A percentile compares a stretch with the other conserved stretches of the same genome.
phyloP scores from a whole-genome alignment of 2,888 invertebrate species.

The Pimpla rufipes region DNA sequence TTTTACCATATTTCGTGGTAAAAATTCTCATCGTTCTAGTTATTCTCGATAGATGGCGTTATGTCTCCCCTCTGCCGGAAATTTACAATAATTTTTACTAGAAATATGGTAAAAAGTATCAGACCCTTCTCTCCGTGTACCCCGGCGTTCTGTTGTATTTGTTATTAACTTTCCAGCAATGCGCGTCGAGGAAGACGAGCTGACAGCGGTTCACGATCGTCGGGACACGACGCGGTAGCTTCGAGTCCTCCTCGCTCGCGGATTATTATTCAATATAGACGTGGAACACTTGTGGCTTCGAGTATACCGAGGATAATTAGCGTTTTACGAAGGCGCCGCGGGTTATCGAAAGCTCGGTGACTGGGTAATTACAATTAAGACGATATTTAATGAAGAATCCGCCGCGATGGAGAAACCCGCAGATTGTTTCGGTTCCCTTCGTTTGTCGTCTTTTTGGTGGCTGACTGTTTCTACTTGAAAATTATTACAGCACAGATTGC shows the following conservation, averaged over 20 bases:
- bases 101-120: too few species aligned
- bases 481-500: neutral
- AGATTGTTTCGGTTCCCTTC: neutral
- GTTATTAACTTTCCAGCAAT: conserved; percentile 32
- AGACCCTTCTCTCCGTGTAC: too few species aligned
- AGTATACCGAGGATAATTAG: conserved; percentile 15
- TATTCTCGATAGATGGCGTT: too few species aligned
- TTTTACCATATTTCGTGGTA: too few species aligned
- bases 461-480: neutral
- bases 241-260: neutral
- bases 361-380: neutral
- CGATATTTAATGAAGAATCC: neutral
- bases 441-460: neutral
- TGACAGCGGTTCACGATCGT: conserved; percentile 9
- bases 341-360: neutral
- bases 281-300: conserved; percentile 24
- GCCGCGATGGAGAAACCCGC: neutral
- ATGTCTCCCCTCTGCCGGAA: too few species aligned
- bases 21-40: too few species aligned
- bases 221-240: neutral
- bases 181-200: neutral
- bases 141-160: conserved; percentile 5
- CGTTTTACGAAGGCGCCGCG: neutral
- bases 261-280: neutral
- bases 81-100: too few species aligned